Conservation (phyloP, 2,888 invertebrate genomes). For the Pachymerium ferrugineum region DNA sequence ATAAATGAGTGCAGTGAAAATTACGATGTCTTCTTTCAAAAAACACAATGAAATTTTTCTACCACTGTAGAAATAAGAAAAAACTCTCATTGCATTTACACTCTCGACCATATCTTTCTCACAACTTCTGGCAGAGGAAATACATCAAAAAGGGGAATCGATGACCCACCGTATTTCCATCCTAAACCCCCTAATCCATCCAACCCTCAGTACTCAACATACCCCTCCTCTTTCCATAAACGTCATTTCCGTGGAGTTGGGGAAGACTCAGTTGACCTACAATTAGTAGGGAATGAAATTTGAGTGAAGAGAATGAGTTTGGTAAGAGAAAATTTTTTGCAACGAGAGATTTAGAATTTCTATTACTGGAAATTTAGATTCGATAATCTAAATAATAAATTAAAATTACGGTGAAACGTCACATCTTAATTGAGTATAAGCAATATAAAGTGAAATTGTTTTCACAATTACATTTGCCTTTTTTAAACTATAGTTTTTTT, state of each 20-base stretch:
- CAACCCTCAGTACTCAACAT: no score
- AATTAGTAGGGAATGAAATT: not conserved
- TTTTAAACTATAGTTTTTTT: not conserved
- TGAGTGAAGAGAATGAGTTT: not conserved
- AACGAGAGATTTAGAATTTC: not conserved
- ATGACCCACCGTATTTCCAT: not conserved
- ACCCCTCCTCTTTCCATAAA: not conserved
- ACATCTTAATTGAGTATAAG: no score
- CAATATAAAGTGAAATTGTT: no score
- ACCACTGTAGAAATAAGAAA: not conserved
- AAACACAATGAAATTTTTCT: no score
- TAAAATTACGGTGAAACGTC: no score
- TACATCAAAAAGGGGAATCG: no score
- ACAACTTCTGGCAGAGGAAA: no score
- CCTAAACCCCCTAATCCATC: not conserved
- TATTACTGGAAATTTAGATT: not conserved
- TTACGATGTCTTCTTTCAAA: no score
- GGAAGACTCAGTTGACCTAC: conserved; percentile 3
- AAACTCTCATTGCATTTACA: not conserved
- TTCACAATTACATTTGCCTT: not conserved
- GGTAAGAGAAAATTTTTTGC: not conserved
- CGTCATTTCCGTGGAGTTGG: not conserved
- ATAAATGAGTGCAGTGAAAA: not conserved
- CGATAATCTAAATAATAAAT: not conserved
- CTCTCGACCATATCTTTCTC: no score